A percentile compares a stretch with the other conserved stretches of the same genome.
phyloP scores from a whole-genome alignment of 1,140 invertebrate genomes.

The Trachelipus rathkii region DNA sequence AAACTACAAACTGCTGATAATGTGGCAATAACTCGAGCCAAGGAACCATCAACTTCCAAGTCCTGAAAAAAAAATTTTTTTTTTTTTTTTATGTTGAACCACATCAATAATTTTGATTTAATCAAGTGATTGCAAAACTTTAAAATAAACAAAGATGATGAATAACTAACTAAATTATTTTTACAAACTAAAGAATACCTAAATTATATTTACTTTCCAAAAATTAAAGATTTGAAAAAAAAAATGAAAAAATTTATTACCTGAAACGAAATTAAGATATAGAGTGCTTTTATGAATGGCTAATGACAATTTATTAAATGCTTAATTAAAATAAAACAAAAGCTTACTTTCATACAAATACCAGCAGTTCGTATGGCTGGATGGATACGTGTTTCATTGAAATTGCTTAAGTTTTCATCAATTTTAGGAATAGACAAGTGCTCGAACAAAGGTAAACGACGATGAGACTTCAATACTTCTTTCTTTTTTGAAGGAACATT shows the following conservation, averaged over 20 bases:
- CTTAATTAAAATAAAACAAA: background rate
- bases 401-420: constrained; percentile 11
- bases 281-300: no score
- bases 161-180: no score
- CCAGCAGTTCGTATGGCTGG: constrained; percentile 34
- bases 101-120: no score
- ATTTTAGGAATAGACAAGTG: constrained; percentile 26
- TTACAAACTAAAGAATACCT: no score
- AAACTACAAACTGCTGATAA: constrained; percentile 30
- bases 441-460: constrained; percentile 30
- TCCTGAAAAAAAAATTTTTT: constrained; percentile 24
- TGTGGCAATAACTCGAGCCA: constrained; percentile 30
- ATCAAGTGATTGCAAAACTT: background rate
- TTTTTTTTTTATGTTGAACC: background rate
- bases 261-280: no score
- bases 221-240: background rate
- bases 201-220: background rate
- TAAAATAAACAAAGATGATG: background rate
- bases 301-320: no score
- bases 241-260: background rate
- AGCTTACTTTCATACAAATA: constrained; percentile 31
- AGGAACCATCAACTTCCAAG: constrained; percentile 30
- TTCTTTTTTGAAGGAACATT: constrained; percentile 1
- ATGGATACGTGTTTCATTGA: constrained; percentile 31
- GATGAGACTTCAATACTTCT: background rate